Evolutionary conservation across 2,113 vertebrate genomes (phyloP).

Genomic region (Anhinga anhinga): DNA sequence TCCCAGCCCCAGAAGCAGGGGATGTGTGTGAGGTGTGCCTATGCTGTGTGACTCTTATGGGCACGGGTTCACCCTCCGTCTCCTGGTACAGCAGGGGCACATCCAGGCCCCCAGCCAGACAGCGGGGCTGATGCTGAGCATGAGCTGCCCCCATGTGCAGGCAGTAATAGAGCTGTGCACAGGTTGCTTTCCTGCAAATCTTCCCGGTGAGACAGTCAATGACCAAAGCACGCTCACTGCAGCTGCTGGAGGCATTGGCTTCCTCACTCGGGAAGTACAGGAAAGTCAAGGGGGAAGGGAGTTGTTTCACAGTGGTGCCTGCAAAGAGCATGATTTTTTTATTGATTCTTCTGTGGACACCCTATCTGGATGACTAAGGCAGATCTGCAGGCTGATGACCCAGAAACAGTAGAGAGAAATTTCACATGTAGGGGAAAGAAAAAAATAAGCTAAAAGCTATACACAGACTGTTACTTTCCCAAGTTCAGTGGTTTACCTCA

Average conservation of each 20-base stretch:
- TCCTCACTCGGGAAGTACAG: not conserved
- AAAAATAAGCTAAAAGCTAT: not conserved
- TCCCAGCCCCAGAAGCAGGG: not conserved
- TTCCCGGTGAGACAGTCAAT: rapidly evolving
- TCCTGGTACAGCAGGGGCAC: not conserved
- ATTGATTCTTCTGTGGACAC: not conserved
- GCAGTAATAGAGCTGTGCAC: not conserved
- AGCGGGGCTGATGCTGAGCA: not conserved
- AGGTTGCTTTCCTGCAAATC: not conserved
- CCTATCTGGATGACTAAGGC: not conserved
- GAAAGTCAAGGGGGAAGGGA: not conserved
- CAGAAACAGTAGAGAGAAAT: not conserved
- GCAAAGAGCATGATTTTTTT: not conserved
- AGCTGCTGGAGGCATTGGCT: not conserved
- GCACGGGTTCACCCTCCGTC: not conserved
- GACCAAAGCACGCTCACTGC: rapidly evolving
- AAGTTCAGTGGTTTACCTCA: not conserved
- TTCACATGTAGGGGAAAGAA: not conserved
- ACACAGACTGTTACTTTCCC: not conserved
- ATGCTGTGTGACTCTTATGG: not conserved
- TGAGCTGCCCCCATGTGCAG: rapidly evolving
- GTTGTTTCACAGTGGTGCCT: not conserved
- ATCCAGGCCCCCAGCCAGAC: not conserved
- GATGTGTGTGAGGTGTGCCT: not conserved
- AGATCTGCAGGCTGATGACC: not conserved